Evolutionary conservation across 2,113 vertebrate species (phyloP), one percentile per base, ranked within the genome.

Genomic region (Silurus meridionalis): DNA sequence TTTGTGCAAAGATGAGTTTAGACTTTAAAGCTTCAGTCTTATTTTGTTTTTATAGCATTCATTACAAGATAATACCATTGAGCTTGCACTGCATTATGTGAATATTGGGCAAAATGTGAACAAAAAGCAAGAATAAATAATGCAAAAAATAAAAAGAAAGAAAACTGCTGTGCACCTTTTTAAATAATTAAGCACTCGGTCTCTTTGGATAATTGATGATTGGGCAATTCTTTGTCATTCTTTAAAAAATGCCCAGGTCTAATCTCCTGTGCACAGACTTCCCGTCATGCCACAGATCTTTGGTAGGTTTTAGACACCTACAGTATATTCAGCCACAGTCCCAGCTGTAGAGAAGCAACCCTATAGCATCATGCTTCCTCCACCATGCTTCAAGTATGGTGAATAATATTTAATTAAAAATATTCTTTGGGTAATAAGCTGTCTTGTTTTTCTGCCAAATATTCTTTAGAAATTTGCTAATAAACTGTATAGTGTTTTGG

Each of bases 1-100:
- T 63, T 46, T 84, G 66, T 61, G 10, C 28, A 84, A 84, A 61
- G 37, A 37, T 74, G 46, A 50, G 71, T 64, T 21, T 75, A 23
- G 7, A 58, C 4, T 64, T 84, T 61, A 58, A 77, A 77, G n/a
- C 19, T 75, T 77, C 14, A 6, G 25, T 19, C 25, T 58, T 75
- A 53, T 53, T 83, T 67, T 69, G 23, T 48, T 74, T 57, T 10
- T 17, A 23, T 72, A 46, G 13, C 17, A 17, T 53, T 19, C 82
- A 10, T 74, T 11, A 28, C 8, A 50, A 37, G 37, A 37, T 37
- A 37, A 37, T 37, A 37, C 37, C 37, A 37, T 37, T 37, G 37
- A 37, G 37, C 37, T 37, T 37, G 1, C 2, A 3, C 37, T 37
- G 37, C 37, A 37, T 37, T 37, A 37, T 37, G 37, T 37, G 2